Percentiles rank a stretch among this genome's conserved stretches.
phyloP scores from a whole-genome alignment of 2,113 vertebrate species.

The Cyanoliseus patagonus region DNA sequence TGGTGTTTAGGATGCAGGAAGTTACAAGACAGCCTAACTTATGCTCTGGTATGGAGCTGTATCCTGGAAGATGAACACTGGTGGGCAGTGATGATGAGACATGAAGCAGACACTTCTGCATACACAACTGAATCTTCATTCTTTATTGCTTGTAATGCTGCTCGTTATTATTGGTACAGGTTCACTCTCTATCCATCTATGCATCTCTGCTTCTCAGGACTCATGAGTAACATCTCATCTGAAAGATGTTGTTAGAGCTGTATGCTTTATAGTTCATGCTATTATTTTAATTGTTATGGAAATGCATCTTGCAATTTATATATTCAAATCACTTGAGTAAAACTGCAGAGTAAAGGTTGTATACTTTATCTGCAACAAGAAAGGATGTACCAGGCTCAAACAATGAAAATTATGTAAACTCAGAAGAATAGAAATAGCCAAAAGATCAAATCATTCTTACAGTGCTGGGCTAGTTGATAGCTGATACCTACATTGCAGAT shows the following conservation, averaged over 20 bases:
- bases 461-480: background rate
- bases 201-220: background rate
- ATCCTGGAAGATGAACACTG: background rate
- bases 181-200: background rate
- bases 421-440: background rate
- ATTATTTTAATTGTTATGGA: background rate
- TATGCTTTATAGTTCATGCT: background rate
- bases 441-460: background rate
- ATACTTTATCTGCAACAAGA: background rate
- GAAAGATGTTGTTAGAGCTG: background rate
- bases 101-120: background rate
- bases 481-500: background rate
- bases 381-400: background rate
- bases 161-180: background rate
- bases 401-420: background rate
- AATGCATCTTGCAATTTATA: background rate
- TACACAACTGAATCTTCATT: background rate
- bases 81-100: background rate
- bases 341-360: background rate
- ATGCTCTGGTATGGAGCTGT: background rate
- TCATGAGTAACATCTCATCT: background rate
- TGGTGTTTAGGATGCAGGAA: background rate
- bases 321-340: background rate
- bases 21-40: background rate
- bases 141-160: background rate